phyloP scores from a whole-genome alignment of 2,797 vertebrate species.

The Salmo trutta region DNA sequence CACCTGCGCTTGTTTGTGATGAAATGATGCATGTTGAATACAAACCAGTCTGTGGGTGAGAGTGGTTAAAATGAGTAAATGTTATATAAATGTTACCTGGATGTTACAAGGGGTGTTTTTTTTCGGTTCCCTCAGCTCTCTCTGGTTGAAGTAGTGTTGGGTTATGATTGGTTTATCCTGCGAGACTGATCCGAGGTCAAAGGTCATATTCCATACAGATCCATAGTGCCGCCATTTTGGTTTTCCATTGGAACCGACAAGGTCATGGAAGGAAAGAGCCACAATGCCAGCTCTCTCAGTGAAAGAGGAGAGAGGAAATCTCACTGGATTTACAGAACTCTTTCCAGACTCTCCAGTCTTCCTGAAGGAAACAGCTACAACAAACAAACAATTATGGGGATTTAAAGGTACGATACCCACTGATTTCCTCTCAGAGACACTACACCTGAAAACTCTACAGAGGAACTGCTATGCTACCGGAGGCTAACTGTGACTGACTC shows the following conservation, averaged over 20 bases:
- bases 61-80: background rate
- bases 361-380: constrained; percentile 31
- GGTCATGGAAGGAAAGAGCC: constrained; percentile 9
- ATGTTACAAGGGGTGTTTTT: background rate
- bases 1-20: constrained; percentile 11
- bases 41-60: background rate
- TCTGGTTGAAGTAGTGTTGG: constrained; percentile 12
- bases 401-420: background rate
- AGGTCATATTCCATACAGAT: constrained; percentile 20
- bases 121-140: background rate
- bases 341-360: constrained; percentile 14
- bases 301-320: constrained; percentile 1
- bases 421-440: constrained; percentile 30
- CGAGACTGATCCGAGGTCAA: constrained; percentile 7
- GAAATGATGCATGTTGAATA: constrained; percentile 18
- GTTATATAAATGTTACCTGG: background rate
- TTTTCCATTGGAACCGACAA: constrained; percentile 23
- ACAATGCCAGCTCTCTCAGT: constrained; percentile 16
- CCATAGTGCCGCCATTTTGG: constrained; percentile 16
- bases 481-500: constrained; percentile 66
- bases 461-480: constrained; percentile 53
- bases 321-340: constrained; percentile 20
- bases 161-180: constrained; percentile 16
- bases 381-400: constrained; percentile 23
- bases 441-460: constrained; percentile 23